phyloP scores from a whole-genome alignment of 2,113 vertebrate genomes.

The Lamprologus sp. region DNA sequence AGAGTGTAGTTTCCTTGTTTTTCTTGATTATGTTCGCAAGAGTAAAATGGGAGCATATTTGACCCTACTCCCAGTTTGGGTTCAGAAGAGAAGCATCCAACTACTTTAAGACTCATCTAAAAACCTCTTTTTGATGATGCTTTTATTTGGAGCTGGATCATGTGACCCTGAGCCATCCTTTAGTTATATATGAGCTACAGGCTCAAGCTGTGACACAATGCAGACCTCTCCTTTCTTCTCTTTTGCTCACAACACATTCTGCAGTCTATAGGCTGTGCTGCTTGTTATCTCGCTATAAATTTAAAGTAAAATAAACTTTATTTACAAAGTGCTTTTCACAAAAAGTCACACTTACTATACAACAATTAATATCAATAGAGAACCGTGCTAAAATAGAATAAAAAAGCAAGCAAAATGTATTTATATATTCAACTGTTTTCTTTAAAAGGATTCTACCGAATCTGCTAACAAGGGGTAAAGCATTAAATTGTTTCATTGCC shows the following conservation, averaged over 20 bases:
- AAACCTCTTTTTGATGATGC: not conserved
- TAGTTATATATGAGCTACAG: not conserved
- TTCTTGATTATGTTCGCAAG: not conserved
- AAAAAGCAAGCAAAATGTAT: not conserved
- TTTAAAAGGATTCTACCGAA: not conserved
- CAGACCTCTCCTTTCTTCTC: not conserved
- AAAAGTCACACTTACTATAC: not conserved
- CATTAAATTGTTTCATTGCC: not conserved
- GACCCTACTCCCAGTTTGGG: not conserved
- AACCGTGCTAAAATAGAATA: not conserved
- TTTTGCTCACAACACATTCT: not conserved
- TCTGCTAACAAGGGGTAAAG: not conserved
- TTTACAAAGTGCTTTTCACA: not conserved
- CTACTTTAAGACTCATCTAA: rapidly evolving
- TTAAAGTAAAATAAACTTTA: not conserved
- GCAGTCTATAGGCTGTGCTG: not conserved
- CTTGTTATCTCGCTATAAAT: not conserved
- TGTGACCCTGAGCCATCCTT: not conserved
- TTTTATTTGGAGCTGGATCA: not conserved
- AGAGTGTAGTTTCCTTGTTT: not conserved
- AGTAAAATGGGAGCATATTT: not conserved
- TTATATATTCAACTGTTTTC: not conserved
- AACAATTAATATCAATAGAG: not conserved
- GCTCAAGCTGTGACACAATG: not conserved
- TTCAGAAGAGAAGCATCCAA: not conserved